A percentile compares a stretch with the other conserved stretches of the same genome.
Conservation (phyloP, 2,113 vertebrate species). For the Zosterops japonicus region DNA sequence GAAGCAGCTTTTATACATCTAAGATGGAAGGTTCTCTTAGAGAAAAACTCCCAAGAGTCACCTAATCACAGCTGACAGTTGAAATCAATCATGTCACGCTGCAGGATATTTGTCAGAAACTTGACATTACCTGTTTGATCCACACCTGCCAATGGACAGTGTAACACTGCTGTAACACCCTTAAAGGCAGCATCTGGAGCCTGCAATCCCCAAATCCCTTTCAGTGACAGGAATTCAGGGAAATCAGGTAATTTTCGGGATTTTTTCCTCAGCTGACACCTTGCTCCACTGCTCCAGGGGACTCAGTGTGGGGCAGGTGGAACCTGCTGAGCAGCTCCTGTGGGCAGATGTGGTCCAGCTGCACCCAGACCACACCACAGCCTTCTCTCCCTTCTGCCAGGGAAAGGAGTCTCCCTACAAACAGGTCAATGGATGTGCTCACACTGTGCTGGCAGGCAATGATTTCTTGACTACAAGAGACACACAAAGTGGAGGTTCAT, state of each 20-base stretch:
- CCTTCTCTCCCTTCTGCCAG: background rate
- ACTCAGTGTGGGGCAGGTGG: rapidly evolving
- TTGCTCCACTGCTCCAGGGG: background rate
- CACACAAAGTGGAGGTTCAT: background rate
- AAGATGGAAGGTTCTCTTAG: background rate
- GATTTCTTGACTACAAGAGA: rapidly evolving
- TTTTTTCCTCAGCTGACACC: background rate
- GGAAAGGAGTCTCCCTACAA: background rate
- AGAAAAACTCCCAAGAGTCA: background rate
- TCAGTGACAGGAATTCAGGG: background rate
- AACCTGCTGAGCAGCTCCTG: background rate
- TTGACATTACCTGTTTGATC: background rate
- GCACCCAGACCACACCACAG: background rate
- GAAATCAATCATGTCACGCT: background rate
- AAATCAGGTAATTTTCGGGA: background rate
- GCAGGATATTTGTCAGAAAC: background rate
- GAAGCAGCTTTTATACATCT: background rate
- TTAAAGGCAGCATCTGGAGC: background rate
- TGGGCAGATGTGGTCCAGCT: rapidly evolving
- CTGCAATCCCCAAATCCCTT: background rate
- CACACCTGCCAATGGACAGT: background rate
- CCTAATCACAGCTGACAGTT: background rate
- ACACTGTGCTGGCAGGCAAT: too few species aligned
- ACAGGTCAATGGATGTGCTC: rapidly evolving
- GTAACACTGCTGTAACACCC: background rate